These are phyloP conservation scores for Diorhabda carinulata DNA, from an alignment of 1,140 invertebrate species.

Conservation along the genomic window DNA sequence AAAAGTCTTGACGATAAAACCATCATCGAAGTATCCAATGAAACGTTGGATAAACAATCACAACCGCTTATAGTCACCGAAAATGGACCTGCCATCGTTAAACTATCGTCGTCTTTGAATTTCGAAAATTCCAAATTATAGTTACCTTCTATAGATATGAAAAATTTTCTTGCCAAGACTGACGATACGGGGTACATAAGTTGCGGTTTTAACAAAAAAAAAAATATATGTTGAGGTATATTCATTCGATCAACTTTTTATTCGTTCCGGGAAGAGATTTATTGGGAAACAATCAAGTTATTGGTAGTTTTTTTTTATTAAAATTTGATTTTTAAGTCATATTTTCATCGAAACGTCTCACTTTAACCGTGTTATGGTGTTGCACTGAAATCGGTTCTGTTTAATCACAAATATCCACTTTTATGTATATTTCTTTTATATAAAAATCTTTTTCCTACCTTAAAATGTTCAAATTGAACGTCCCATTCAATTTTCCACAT, in stretches of 20 bases:
- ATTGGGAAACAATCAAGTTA: not conserved
- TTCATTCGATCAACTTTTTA: too few species aligned
- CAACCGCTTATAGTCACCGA: slow-evolving; percentile 14
- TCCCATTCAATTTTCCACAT: too few species aligned
- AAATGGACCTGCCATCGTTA: not conserved
- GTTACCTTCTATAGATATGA: not conserved
- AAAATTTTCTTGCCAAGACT: slow-evolving; percentile 1
- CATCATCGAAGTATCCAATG: slow-evolving; percentile 45
- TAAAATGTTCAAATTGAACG: too few species aligned
- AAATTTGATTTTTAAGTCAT: not conserved
- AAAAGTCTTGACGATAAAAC: slow-evolving; percentile 43
- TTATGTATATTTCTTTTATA: too few species aligned
- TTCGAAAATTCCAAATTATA: slow-evolving; percentile 9
- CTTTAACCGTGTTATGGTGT: not conserved
- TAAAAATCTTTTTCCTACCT: too few species aligned
- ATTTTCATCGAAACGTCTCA: not conserved
- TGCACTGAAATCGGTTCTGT: not conserved
- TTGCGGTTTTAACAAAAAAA: not conserved
- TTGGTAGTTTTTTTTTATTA: not conserved
- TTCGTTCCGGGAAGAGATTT: not conserved
- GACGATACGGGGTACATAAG: not conserved
- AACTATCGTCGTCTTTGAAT: slow-evolving; percentile 1
- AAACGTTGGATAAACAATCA: slow-evolving; percentile 39
- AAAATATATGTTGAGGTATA: not conserved
- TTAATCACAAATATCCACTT: not conserved